Evolutionary conservation across 2,797 vertebrate genomes (phyloP).

Genomic region (Todus mexicanus): DNA sequence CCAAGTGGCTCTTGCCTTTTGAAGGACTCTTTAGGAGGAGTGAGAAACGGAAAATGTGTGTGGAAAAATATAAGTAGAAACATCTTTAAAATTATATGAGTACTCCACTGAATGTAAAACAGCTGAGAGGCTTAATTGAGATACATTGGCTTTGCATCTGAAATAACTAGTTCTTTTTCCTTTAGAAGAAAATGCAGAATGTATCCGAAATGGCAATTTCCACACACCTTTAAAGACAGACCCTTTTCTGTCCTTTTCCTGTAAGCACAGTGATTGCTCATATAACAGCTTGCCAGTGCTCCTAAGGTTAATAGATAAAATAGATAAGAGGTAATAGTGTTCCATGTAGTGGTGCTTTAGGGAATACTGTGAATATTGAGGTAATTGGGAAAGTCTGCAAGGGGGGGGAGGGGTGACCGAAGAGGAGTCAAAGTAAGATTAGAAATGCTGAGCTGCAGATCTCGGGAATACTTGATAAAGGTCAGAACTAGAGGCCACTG

Average conservation of each 20-base stretch:
- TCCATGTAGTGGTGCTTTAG: constrained; percentile 4
- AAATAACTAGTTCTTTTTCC: background rate
- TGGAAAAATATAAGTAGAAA: background rate
- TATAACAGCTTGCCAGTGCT: background rate
- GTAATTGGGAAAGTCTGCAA: constrained; percentile 42
- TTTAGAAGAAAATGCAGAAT: background rate
- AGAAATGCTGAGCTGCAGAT: constrained; percentile 42
- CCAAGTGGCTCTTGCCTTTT: background rate
- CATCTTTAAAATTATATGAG: background rate
- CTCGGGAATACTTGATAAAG: background rate
- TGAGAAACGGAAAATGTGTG: background rate
- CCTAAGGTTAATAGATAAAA: constrained; percentile 46
- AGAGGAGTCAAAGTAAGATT: constrained; percentile 17
- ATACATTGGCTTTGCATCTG: background rate
- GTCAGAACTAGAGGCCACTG: background rate
- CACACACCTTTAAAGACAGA: background rate
- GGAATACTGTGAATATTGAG: constrained; percentile 41
- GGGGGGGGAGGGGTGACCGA: background rate
- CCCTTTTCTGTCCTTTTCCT: background rate
- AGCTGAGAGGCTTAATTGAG: background rate
- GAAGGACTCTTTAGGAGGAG: background rate
- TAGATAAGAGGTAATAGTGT: constrained; percentile 18
- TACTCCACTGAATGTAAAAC: background rate
- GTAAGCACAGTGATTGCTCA: background rate
- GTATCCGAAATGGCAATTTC: background rate